Percentiles rank a stretch among this genome's conserved stretches.
These are phyloP conservation scores for Pseudorectes ferrugineus DNA, from an alignment of 2,113 vertebrate genomes.

Conservation along the genomic window DNA sequence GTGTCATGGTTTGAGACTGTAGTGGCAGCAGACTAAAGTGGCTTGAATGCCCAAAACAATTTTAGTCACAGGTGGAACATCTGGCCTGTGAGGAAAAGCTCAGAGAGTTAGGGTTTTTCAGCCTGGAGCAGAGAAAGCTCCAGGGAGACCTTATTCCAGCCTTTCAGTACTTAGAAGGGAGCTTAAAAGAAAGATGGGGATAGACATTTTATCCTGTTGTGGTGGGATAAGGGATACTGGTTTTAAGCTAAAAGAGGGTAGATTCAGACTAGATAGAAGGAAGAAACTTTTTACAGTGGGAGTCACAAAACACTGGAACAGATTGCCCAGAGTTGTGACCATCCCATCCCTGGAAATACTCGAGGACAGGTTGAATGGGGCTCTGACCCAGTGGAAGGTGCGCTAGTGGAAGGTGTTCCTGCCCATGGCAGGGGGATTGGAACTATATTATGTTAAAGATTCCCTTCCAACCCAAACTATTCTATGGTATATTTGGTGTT, in stretches of 20 bases:
- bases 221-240: not conserved
- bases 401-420: not conserved
- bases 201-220: not conserved
- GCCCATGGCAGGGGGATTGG: not conserved
- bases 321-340: not conserved
- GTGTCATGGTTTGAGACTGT: not conserved
- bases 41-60: rapidly evolving
- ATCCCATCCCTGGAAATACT: not conserved
- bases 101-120: not conserved
- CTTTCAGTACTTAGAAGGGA: not conserved
- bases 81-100: not conserved
- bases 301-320: not conserved
- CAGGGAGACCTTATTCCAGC: not conserved
- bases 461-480: not conserved
- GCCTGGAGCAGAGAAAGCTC: not conserved
- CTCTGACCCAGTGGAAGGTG: not conserved
- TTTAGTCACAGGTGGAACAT: not conserved
- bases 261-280: not conserved
- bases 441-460: not conserved
- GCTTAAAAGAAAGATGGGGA: not conserved
- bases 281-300: not conserved
- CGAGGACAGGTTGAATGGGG: not conserved
- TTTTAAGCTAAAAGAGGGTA: not conserved
- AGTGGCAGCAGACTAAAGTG: not conserved
- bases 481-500: not conserved